Conservation (phyloP, 2,113 vertebrate species). For the Talpa occidentalis region DNA sequence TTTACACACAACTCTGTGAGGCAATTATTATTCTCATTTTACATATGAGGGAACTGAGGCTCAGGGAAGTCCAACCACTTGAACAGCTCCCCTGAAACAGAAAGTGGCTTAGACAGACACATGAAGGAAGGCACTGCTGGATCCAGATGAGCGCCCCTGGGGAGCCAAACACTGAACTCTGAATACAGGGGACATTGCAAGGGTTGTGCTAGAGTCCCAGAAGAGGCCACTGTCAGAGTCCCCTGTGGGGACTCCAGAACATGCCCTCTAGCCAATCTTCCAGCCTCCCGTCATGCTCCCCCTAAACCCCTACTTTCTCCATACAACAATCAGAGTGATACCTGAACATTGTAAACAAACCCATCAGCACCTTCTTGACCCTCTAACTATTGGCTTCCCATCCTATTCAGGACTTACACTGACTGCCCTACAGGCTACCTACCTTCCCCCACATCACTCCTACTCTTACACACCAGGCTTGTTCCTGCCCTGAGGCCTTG, state of each 20-base stretch:
- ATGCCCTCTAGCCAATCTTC: neutral
- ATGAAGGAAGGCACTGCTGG: too few species aligned
- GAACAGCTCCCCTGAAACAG: neutral
- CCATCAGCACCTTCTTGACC: neutral
- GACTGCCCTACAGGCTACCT: neutral
- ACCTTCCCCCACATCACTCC: neutral
- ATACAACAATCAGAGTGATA: neutral
- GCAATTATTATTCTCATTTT: neutral
- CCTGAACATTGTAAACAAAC: neutral
- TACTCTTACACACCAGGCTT: neutral
- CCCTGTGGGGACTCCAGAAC: neutral
- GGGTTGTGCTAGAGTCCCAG: rapidly evolving
- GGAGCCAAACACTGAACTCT: rapidly evolving
- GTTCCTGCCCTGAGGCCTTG: neutral
- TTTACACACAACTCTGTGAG: too few species aligned
- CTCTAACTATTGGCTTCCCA: rapidly evolving
- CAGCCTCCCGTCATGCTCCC: neutral
- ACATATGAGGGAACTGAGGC: neutral
- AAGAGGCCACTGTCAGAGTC: neutral
- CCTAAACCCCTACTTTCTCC: too few species aligned
- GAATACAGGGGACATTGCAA: too few species aligned
- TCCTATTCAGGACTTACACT: neutral
- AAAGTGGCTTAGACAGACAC: rapidly evolving
- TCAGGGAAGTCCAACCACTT: neutral
- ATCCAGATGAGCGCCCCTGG: neutral